Percentiles rank a stretch among this genome's conserved stretches.
phyloP scores from a whole-genome alignment of 2,888 invertebrate species.

The Agrotis puta region DNA sequence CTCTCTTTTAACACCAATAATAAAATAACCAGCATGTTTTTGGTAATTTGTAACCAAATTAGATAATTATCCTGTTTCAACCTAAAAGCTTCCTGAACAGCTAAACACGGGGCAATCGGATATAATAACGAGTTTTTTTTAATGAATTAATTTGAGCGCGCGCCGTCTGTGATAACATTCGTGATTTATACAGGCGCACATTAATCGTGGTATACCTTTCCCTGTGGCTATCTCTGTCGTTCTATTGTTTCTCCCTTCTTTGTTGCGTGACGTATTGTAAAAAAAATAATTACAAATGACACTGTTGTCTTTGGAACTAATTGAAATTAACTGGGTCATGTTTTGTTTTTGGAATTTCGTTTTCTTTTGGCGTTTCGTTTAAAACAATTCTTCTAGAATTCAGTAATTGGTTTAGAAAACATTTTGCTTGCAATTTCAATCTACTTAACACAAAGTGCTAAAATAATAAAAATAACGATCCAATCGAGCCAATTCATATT shows the following conservation, averaged over 20 bases:
- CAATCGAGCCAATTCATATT: background rate
- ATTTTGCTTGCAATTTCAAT: background rate
- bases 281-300: constrained; percentile 49
- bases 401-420: background rate
- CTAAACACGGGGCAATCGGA: constrained; percentile 23
- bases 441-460: background rate
- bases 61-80: background rate
- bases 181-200: constrained; percentile 70
- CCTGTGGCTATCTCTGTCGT: constrained; percentile 54
- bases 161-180: constrained; percentile 44
- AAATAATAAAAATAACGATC: background rate
- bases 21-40: too few relatives aligned
- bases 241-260: constrained; percentile 59
- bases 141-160: constrained; percentile 61
- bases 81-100: constrained; percentile 21
- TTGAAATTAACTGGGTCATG: constrained; percentile 33
- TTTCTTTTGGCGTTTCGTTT: background rate
- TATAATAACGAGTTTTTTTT: constrained; percentile 58
- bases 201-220: constrained; percentile 63
- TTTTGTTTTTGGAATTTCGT: constrained; percentile 3
- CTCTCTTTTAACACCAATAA: too few relatives aligned
- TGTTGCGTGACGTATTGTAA: constrained; percentile 59
- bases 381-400: background rate
- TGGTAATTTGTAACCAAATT: background rate
- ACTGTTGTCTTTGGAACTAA: constrained; percentile 13